Conservation (phyloP, 2,888 invertebrate species). For the Ligdia adustata region DNA sequence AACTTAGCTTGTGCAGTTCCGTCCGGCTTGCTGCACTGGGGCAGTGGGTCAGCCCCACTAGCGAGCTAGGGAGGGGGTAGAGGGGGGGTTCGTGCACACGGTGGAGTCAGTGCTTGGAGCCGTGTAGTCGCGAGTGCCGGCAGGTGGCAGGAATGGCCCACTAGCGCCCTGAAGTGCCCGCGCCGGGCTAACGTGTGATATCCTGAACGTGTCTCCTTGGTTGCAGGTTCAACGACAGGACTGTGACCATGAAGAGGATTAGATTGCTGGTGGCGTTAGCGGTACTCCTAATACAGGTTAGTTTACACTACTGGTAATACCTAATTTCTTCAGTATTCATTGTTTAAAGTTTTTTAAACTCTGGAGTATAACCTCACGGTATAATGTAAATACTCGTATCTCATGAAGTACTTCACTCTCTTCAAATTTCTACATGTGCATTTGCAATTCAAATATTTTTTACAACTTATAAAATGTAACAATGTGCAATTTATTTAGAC, state of each 20-base stretch:
- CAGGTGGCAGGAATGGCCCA: conserved; percentile 38
- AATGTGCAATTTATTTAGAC: too few relatives aligned
- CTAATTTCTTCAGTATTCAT: too few relatives aligned
- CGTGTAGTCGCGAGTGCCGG: conserved; percentile 40
- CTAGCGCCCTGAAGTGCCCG: conserved; percentile 58
- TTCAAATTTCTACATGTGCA: too few relatives aligned
- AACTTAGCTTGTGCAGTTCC: conserved; percentile 70
- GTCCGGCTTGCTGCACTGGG: conserved; percentile 71
- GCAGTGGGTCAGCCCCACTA: conserved; percentile 77
- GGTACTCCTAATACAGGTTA: conserved; percentile 77
- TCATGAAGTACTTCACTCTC: too few relatives aligned
- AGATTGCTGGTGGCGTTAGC: conserved; percentile 74
- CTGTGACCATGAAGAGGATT: conserved; percentile 80
- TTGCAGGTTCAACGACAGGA: conserved; percentile 74
- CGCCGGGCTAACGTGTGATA: conserved; percentile 54
- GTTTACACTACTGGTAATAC: too few relatives aligned
- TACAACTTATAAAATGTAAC: too few relatives aligned
- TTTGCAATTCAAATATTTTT: too few relatives aligned
- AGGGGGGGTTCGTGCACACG: conserved; percentile 34
- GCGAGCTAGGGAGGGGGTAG: conserved; percentile 24
- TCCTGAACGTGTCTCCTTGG: conserved; percentile 71
- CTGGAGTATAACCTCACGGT: too few relatives aligned
- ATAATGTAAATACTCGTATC: too few relatives aligned
- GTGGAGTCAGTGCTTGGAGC: conserved; percentile 40
- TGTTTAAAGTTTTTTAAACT: too few relatives aligned